Evolutionary conservation across 1,140 invertebrate species (phyloP).

Genomic region (Meloidogyne exigua): DNA sequence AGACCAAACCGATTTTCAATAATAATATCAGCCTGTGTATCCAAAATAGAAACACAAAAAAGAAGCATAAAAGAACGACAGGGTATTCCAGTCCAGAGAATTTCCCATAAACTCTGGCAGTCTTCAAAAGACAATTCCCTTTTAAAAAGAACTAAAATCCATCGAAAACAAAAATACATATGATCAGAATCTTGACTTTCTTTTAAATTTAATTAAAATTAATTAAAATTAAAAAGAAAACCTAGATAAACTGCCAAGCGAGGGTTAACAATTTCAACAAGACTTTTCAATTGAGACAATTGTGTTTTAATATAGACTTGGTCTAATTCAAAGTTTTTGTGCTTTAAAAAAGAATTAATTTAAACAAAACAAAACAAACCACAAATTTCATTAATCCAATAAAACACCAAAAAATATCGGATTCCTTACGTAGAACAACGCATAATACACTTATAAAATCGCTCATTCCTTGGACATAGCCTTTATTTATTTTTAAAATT

Average conservation of each 20-base stretch:
- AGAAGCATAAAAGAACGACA: conserved; percentile 91
- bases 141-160: conserved; percentile 72
- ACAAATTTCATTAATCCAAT: conserved; percentile 90
- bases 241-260: conserved; percentile 78
- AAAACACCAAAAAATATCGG: conserved; percentile 98
- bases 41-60: conserved; percentile 83
- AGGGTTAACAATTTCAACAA: conserved; percentile 80
- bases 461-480: conserved; percentile 83
- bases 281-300: conserved; percentile 77
- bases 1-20: conserved; percentile 88
- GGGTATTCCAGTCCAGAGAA: conserved; percentile 69
- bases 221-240: conserved; percentile 39
- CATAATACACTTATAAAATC: conserved; percentile 90
- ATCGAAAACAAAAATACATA: conserved; percentile 97
- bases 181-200: conserved; percentile 88
- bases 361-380: conserved; percentile 9
- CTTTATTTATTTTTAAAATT: conserved; percentile 49
- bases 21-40: conserved; percentile 78
- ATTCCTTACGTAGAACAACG: conserved; percentile 83
- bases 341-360: conserved; percentile 47
- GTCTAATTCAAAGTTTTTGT: conserved; percentile 92
- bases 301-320: conserved; percentile 94
- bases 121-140: conserved; percentile 70
- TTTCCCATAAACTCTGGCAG: conserved; percentile 69
- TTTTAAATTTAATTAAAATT: conserved; percentile 30